A percentile compares a stretch with the other conserved stretches of the same genome.
Evolutionary conservation across 2,888 invertebrate species (phyloP).

Genomic region (Ecliptopera silaceata): DNA sequence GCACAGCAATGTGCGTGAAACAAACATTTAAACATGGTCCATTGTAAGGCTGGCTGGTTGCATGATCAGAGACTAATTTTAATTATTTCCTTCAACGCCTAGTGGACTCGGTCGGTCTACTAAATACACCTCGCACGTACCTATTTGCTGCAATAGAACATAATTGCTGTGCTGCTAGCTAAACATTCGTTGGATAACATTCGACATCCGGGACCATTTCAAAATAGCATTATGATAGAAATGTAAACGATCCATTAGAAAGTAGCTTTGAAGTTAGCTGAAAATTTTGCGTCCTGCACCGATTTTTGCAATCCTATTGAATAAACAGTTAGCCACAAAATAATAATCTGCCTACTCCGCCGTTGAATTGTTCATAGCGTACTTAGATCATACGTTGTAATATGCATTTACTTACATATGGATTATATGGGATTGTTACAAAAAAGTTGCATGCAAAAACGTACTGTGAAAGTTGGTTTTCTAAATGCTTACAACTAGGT

Average conservation of each 20-base stretch:
- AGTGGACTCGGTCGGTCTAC: slow-evolving; percentile 22
- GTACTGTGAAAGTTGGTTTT: neutral
- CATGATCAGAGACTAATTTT: slow-evolving; percentile 47
- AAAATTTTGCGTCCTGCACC: no score
- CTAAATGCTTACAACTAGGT: neutral
- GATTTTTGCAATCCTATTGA: no score
- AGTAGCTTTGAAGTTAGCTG: neutral
- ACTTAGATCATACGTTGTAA: no score
- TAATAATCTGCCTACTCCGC: no score
- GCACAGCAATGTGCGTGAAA: slow-evolving; percentile 49
- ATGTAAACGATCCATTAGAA: slow-evolving; percentile 25
- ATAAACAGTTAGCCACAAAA: no score
- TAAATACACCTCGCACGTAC: slow-evolving; percentile 29
- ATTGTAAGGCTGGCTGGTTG: slow-evolving; percentile 43
- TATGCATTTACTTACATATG: no score
- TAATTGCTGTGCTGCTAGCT: slow-evolving; percentile 31
- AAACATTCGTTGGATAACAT: slow-evolving; percentile 37
- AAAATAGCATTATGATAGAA: slow-evolving; percentile 35
- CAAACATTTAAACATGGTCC: slow-evolving; percentile 43
- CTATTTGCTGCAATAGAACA: slow-evolving; percentile 34
- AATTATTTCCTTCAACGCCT: slow-evolving; percentile 45
- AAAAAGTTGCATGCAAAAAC: no score
- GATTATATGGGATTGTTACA: no score
- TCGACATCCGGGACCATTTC: slow-evolving; percentile 39
- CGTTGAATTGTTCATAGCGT: no score